Evolutionary conservation across 2,888 invertebrate genomes (phyloP), one percentile per base, ranked within the genome.

Genomic region (Electrophaes corylata): DNA sequence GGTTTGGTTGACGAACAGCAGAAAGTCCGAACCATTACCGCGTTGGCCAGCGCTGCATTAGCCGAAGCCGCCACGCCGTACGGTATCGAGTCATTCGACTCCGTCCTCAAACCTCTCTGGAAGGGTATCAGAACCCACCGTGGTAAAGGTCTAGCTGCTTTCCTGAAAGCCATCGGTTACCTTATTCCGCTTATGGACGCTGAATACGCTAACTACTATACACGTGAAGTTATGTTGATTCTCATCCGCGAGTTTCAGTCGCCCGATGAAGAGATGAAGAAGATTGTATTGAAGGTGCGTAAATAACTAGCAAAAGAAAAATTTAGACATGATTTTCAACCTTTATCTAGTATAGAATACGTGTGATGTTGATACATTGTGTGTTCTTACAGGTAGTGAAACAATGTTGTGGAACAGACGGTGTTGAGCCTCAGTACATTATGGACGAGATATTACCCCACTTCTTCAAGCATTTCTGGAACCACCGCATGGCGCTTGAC

Each of bases 211-310:
- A 99, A 99, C 87, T 99, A 99, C 86, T 99, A 99, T 81, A 99
- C 99, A 0, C 94, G 99, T 71, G 99, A 99, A 95, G 99, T 99
- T 83, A 98, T 98, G 98, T 78, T 92, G 29, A 99, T 99, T 85
- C 93, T 99, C 20, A 99, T 99, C 74, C 95, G 99, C 87, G 99
- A 99, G 93, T 99, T 99, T 87, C 99, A 99, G 89, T 99, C 99
- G 56, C 99, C 99, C 0, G 99, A 99, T 85, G 99, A 99, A 86
- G 99, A 99, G 93, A 99, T 99, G 99, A 99, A 99, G 88, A 99
- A 99, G 84, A 99, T 99, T 91, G 99, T 99, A 0, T 93, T 99
- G 65, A 99, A 99, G 93, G 97, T 95, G 65, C 49, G 64, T 40
- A 14, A 5, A 35, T 23, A 18, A 18, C 40, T 11, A 14, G 26